A percentile compares a stretch with the other conserved stretches of the same genome.
Conservation (phyloP, 1,140 invertebrate genomes). For the Calephelis virginiensis region DNA sequence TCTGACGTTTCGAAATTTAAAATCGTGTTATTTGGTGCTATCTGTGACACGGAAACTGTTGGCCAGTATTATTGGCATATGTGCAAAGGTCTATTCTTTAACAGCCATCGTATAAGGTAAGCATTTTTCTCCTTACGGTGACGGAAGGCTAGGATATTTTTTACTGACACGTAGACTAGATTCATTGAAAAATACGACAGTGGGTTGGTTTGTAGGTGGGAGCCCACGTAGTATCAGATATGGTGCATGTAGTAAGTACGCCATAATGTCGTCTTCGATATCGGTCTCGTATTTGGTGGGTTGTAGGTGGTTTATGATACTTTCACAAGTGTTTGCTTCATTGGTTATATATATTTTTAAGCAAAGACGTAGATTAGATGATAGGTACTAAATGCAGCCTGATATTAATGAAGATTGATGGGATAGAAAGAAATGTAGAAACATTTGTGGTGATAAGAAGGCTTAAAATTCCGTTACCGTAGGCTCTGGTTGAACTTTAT, state of each 20-base stretch:
- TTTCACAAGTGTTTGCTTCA: conserved; percentile 39
- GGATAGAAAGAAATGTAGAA: too few relatives aligned
- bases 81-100: conserved; percentile 28
- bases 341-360: conserved; percentile 1
- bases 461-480: too few relatives aligned
- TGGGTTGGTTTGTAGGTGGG: conserved; percentile 63
- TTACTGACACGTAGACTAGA: conserved; percentile 64
- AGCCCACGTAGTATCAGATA: conserved; percentile 61
- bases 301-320: conserved; percentile 43
- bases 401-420: too few relatives aligned
- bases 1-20: conserved; percentile 60
- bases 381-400: too few relatives aligned
- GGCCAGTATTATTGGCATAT: conserved; percentile 7
- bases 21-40: conserved; percentile 53
- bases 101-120: conserved; percentile 50
- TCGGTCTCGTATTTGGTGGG: conserved; percentile 47
- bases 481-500: too few relatives aligned
- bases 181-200: conserved; percentile 61
- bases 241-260: conserved; percentile 66
- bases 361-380: too few relatives aligned
- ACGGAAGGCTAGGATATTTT: conserved; percentile 37
- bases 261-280: conserved; percentile 54
- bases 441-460: too few relatives aligned
- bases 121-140: conserved; percentile 47
- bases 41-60: conserved; percentile 21